Conservation (phyloP, 2,113 vertebrate genomes). For the Melanerpes formicivorus region DNA sequence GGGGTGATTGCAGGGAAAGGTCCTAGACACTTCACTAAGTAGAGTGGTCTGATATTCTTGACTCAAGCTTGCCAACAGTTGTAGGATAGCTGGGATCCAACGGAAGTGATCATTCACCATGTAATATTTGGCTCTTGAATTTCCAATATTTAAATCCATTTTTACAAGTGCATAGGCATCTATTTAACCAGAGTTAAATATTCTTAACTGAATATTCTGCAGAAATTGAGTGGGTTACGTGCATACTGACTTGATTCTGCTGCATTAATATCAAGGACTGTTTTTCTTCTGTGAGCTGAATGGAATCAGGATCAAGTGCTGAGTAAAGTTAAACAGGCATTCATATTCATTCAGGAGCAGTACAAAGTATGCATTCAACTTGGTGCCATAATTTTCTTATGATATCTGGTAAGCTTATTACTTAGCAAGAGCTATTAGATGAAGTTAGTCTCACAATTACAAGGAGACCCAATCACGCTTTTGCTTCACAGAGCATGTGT, state of each 20-base stretch:
- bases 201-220: conserved; percentile 13
- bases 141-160: conserved; percentile 21
- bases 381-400: conserved; percentile 37
- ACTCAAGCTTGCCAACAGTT: not conserved
- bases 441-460: conserved; percentile 58
- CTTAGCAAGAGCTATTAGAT: conserved; percentile 60
- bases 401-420: conserved; percentile 66
- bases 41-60: not conserved
- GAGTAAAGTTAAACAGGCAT: conserved; percentile 64
- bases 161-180: not conserved
- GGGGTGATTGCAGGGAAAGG: not conserved
- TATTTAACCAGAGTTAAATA: conserved; percentile 30
- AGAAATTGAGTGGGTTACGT: conserved; percentile 29
- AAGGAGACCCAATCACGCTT: conserved; percentile 43
- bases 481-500: conserved; percentile 23
- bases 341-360: conserved; percentile 50
- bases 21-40: not conserved
- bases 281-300: conserved; percentile 55
- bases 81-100: not conserved
- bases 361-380: conserved; percentile 51
- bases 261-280: conserved; percentile 38
- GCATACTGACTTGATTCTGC: not conserved
- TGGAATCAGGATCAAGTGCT: conserved; percentile 52
- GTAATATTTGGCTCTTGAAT: not conserved
- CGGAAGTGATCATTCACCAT: not conserved